A percentile compares a stretch with the other conserved stretches of the same genome.
phyloP scores from a whole-genome alignment of 53 echinoderm and acorn worm species.

The Patiria pectinifera region DNA sequence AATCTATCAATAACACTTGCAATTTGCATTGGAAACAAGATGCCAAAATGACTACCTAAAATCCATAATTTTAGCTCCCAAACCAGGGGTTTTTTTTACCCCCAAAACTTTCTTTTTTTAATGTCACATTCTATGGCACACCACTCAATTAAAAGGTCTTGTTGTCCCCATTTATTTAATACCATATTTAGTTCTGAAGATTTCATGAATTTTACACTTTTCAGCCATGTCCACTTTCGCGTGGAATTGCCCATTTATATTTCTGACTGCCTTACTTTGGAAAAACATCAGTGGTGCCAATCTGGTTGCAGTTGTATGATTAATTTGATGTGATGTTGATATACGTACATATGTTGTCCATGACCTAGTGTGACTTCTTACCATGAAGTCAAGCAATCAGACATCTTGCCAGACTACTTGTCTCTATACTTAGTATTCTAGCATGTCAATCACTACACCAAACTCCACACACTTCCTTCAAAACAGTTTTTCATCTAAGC shows the following conservation, averaged over 20 bases:
- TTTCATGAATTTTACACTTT: too few relatives aligned
- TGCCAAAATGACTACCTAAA: too few relatives aligned
- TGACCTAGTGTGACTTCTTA: constrained; percentile 33
- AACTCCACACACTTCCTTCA: not conserved
- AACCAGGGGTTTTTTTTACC: too few relatives aligned
- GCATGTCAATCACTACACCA: constrained; percentile 2
- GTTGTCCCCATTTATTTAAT: too few relatives aligned
- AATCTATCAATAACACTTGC: too few relatives aligned
- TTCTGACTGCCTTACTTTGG: not conserved
- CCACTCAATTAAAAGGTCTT: too few relatives aligned
- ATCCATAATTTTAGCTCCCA: too few relatives aligned
- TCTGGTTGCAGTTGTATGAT: constrained; percentile 4
- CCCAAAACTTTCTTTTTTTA: too few relatives aligned
- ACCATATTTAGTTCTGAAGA: too few relatives aligned
- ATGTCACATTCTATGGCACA: too few relatives aligned
- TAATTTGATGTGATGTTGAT: constrained; percentile 38
- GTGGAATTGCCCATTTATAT: not conserved
- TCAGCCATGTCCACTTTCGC: too few relatives aligned
- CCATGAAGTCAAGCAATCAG: constrained; percentile 10
- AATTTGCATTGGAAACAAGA: too few relatives aligned
- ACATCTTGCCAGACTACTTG: not conserved
- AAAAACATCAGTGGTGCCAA: not conserved
- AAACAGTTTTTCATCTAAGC: not conserved
- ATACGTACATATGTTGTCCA: constrained; percentile 28
- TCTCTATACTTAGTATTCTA: not conserved